These are phyloP conservation scores for Eubasilissa regina DNA, from an alignment of 1,140 invertebrate genomes.

Conservation along the genomic window DNA sequence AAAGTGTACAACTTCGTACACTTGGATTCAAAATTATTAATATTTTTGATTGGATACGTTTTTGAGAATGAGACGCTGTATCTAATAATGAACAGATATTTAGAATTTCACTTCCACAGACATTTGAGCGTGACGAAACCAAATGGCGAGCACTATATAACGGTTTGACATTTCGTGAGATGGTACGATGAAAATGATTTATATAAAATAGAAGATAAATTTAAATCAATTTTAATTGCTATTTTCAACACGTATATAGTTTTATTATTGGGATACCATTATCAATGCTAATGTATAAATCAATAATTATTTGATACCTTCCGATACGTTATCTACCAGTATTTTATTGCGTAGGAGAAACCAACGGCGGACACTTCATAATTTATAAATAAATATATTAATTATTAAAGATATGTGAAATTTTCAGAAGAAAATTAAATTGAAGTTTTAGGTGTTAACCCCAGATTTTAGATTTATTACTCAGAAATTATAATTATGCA, in stretches of 20 bases:
- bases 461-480: no score
- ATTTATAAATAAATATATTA: no score
- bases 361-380: no score
- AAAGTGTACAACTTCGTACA: not conserved
- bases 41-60: no score
- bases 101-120: constrained; percentile 13
- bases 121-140: constrained; percentile 34
- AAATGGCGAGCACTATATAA: constrained; percentile 38
- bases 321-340: not conserved
- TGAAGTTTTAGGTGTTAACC: no score
- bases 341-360: not conserved
- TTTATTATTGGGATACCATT: constrained; percentile 9
- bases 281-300: not conserved
- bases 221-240: constrained; percentile 46
- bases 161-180: constrained; percentile 46
- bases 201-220: constrained; percentile 37
- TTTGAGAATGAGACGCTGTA: no score
- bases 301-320: constrained; percentile 35
- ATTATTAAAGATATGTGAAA: no score
- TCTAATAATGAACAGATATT: not conserved
- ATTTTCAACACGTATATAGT: constrained; percentile 22
- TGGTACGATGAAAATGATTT: constrained; percentile 38
- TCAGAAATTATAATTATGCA: no score
- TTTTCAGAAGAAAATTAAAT: no score
- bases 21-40: no score